Evolutionary conservation across 1,140 invertebrate species (phyloP).

Genomic region (Mercenaria mercenaria): DNA sequence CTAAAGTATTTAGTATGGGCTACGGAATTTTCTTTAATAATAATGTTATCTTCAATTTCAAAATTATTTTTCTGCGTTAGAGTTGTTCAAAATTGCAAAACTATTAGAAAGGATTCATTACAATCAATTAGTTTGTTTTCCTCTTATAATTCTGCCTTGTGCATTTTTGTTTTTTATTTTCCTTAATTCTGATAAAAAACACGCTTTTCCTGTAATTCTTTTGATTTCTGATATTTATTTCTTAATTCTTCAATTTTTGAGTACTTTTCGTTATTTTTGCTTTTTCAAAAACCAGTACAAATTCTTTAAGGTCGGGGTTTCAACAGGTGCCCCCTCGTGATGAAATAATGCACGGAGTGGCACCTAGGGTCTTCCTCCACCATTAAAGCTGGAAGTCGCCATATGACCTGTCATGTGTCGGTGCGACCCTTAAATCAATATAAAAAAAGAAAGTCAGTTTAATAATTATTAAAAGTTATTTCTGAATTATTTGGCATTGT

Average conservation of each 20-base stretch:
- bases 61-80: slow-evolving; percentile 54
- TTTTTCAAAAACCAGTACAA: too few relatives aligned
- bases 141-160: slow-evolving; percentile 55
- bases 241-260: slow-evolving; percentile 41
- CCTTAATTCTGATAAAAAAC: slow-evolving; percentile 59
- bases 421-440: too few relatives aligned
- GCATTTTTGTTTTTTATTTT: slow-evolving; percentile 43
- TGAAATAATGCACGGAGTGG: too few relatives aligned
- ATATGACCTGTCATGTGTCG: too few relatives aligned
- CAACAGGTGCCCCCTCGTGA: too few relatives aligned
- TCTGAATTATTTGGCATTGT: too few relatives aligned
- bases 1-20: slow-evolving; percentile 65
- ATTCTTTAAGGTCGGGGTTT: too few relatives aligned
- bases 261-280: slow-evolving; percentile 30
- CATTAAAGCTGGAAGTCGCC: too few relatives aligned
- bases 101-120: slow-evolving; percentile 61
- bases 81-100: slow-evolving; percentile 60
- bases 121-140: slow-evolving; percentile 59
- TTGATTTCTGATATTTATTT: slow-evolving; percentile 51
- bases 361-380: too few relatives aligned
- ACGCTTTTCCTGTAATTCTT: slow-evolving; percentile 2
- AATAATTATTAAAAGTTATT: too few relatives aligned
- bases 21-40: background rate
- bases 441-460: too few relatives aligned
- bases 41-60: slow-evolving; percentile 44